Evolutionary conservation across 2,888 invertebrate genomes (phyloP).

Genomic region (Acanthococcus lagerstroemiae): DNA sequence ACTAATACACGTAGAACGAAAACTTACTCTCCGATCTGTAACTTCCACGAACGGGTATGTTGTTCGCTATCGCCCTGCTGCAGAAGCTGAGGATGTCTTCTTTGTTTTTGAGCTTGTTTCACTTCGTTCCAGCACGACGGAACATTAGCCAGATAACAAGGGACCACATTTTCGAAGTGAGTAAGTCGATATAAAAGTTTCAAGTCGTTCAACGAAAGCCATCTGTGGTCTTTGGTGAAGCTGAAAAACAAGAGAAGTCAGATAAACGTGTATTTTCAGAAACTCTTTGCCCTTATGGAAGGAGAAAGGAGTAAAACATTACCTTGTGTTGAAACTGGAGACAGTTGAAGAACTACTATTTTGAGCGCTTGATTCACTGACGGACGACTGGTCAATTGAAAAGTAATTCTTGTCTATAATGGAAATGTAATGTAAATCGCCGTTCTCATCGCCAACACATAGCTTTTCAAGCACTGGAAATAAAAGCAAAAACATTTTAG

Average conservation of each 20-base stretch:
- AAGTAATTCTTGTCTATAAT: slow-evolving; percentile 7
- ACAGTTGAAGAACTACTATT: no score
- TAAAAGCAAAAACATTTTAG: background rate
- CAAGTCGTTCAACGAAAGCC: slow-evolving; percentile 42
- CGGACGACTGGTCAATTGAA: background rate
- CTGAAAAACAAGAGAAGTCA: background rate
- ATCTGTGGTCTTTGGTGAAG: slow-evolving; percentile 15
- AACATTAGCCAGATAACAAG: slow-evolving; percentile 72
- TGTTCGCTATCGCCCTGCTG: slow-evolving; percentile 58
- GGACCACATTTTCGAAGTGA: slow-evolving; percentile 59
- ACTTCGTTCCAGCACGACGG: slow-evolving; percentile 90
- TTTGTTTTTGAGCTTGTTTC: slow-evolving; percentile 80
- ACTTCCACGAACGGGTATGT: slow-evolving; percentile 74
- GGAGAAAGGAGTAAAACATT: no score
- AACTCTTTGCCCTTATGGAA: no score
- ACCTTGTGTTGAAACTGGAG: background rate
- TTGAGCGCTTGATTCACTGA: background rate
- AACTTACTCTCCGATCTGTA: slow-evolving; percentile 67
- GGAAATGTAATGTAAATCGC: slow-evolving; percentile 10
- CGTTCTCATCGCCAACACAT: slow-evolving; percentile 13
- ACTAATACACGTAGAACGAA: background rate
- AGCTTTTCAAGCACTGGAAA: slow-evolving; percentile 12
- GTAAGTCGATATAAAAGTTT: slow-evolving; percentile 62
- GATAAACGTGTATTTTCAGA: background rate
- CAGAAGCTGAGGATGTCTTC: slow-evolving; percentile 73